Evolutionary conservation across 2,888 invertebrate genomes (phyloP).

Genomic region (Dioctria rufipes): DNA sequence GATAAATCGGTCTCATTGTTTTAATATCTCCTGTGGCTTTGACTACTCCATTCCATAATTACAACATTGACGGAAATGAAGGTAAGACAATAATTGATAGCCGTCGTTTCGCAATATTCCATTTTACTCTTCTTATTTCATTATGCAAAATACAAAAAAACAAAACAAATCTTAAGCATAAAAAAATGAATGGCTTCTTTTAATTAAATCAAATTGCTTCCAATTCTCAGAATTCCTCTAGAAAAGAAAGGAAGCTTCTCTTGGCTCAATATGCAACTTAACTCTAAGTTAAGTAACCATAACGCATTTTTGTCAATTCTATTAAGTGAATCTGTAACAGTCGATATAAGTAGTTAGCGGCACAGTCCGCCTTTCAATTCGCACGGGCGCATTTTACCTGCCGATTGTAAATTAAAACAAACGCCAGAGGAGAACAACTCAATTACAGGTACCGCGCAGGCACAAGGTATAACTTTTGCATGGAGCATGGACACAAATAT

Average conservation of each 20-base stretch:
- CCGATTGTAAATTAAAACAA: constrained; percentile 11
- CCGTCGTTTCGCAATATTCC: too few relatives aligned
- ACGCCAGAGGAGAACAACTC: neutral
- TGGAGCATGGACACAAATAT: neutral
- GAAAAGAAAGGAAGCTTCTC: neutral
- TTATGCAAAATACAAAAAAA: too few relatives aligned
- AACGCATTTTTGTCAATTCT: constrained; percentile 34
- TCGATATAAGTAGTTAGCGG: neutral
- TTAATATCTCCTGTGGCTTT: too few relatives aligned
- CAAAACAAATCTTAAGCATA: too few relatives aligned
- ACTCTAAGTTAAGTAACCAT: constrained; percentile 29
- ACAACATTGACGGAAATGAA: too few relatives aligned
- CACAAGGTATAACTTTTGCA: constrained; percentile 4
- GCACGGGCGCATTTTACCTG: neutral
- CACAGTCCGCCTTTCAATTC: neutral
- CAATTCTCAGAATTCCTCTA: constrained; percentile 11
- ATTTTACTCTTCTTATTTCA: too few relatives aligned
- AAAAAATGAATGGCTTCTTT: too few relatives aligned
- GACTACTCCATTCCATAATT: too few relatives aligned
- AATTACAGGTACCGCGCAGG: neutral
- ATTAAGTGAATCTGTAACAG: constrained; percentile 39
- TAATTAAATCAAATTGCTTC: neutral
- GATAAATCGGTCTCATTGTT: too few relatives aligned
- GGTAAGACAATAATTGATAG: too few relatives aligned
- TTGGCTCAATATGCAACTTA: constrained; percentile 4